phyloP scores from a whole-genome alignment of 2,888 invertebrate species.

The Ypsolopha scabrella region DNA sequence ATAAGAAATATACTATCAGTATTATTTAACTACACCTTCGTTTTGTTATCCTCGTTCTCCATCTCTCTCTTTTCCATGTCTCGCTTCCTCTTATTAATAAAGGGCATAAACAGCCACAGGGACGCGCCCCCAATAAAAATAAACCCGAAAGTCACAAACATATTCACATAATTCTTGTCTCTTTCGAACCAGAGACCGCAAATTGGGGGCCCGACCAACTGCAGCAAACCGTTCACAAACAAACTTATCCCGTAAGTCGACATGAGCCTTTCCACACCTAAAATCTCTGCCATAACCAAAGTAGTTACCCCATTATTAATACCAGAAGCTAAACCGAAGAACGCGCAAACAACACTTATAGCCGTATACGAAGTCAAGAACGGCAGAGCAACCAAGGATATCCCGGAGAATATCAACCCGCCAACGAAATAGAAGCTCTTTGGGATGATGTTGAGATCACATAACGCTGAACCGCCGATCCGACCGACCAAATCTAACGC shows the following conservation, averaged over 20 bases:
- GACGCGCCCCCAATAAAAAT: slow-evolving; percentile 79
- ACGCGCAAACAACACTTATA: slow-evolving; percentile 77
- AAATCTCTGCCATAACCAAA: slow-evolving; percentile 87
- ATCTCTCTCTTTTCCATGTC: slow-evolving; percentile 20
- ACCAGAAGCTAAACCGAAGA: slow-evolving; percentile 86
- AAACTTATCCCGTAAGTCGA: slow-evolving; percentile 89
- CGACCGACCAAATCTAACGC: slow-evolving; percentile 85
- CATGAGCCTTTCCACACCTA: slow-evolving; percentile 86
- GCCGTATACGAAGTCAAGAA: slow-evolving; percentile 72
- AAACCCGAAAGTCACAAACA: slow-evolving; percentile 81
- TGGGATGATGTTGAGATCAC: slow-evolving; percentile 82
- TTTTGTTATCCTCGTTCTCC: slow-evolving; percentile 10
- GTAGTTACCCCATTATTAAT: slow-evolving; percentile 88
- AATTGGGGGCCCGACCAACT: slow-evolving; percentile 83
- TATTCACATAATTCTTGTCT: slow-evolving; percentile 73
- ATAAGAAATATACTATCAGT: not conserved
- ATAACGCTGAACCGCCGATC: slow-evolving; percentile 86
- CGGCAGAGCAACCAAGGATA: slow-evolving; percentile 79
- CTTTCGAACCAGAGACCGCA: slow-evolving; percentile 80
- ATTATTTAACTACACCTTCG: not conserved
- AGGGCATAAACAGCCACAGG: slow-evolving; percentile 83
- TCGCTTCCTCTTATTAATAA: slow-evolving; percentile 64
- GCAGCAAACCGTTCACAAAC: slow-evolving; percentile 86
- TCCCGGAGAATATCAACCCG: slow-evolving; percentile 81
- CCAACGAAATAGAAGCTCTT: slow-evolving; percentile 87